Evolutionary conservation across 1,140 invertebrate species (phyloP), one percentile per base, ranked within the genome.

Genomic region (Stegodyphus dumicola): DNA sequence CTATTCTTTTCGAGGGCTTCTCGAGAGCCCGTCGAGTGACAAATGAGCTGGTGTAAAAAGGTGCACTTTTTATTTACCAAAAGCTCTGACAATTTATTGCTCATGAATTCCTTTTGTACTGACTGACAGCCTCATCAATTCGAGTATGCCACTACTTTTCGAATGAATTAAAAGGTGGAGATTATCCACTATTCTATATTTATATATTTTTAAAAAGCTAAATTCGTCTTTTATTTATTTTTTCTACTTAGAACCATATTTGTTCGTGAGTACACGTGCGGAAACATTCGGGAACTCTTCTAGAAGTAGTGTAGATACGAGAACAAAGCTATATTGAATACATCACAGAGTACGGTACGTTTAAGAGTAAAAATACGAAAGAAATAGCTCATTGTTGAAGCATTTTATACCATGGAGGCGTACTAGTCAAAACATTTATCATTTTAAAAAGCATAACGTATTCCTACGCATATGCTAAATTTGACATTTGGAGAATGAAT

Each of bases 41-140:
- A 81, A 60, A 81, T 81, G 52, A 17, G 11, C 17, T 67, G 6
- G 48, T 33, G 33, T 49, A 18, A 76, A 69, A 52, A 67, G 15
- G 51, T 18, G 33, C 17, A 49, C 18, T 18, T 60, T 70, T 69
- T 85, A 71, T 76, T 85, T 85, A 85, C 56, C 74, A 76, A 66
- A 33, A 77, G 74, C 74, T 53, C 66, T 77, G 56, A 11, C 81
- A 77, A 76, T 85, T 76, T 85, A 70, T 85, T 67, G 73, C 65
- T 17, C 11, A 69, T 67, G 18, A 85, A 76, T 66, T 69, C 13
- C 64, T 70, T 70, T 76, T 70, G 17, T 76, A 33, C 66, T 49
- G 54, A 75, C 11, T 67, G 71, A 49, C 70, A 74, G 69, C 69
- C 9, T 64, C 13, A 67, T 70, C 15, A 11, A 85, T 52, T 48